Base-by-base conservation (phyloP, 1,140 invertebrate genomes). In the Zaprionus ornatus region DNA sequence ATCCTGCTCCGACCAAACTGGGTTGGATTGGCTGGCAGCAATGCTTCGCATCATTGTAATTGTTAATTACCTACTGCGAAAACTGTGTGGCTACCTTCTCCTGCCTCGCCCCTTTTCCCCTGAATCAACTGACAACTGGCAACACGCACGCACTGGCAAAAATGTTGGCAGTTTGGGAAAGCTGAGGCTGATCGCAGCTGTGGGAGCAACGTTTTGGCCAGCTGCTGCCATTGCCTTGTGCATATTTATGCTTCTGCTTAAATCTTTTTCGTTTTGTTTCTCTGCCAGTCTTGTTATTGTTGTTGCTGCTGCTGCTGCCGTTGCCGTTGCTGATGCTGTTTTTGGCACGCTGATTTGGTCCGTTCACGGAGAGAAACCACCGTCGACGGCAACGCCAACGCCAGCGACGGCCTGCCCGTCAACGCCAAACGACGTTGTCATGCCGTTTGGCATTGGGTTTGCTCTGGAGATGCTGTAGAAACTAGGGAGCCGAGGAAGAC, bases 21-120 rank as follows among this genome's bases (percentile, higher is more conserved):
- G 66, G 61, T 65, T 63, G 50, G 42, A 40, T 71, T 32, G 29
- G 55, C 55, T 52, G 42, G 15, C 68, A 50, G 52, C 74, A 73
- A 77, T 80, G 63, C 19, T 68, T 71, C 81, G 72, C 85, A 84
- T 84, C 84, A 84, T 84, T 84, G 85, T 90, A 88, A 90, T 88
- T 88, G 84, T 88, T 88, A 88, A 88, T 88, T 88, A 88, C 85
- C 84, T 90, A 88, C 85, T 79, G 48, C 27, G 68, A 84, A 79
- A 81, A 80, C 79, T 81, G 71, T 80, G 63, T 65, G 60, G 27
- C 21, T 63, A 50, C 42, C 40, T 70, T 17, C 35, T 9, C 4
- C 7, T 15, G 10, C 13, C 15, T 4, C 23, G 9, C 13, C 42
- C 13, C 12, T 12, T 32, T 13, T 21, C n/a, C 25, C 29, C 29